Percentiles rank a stretch among this genome's conserved stretches.
Evolutionary conservation across 2,797 vertebrate species (phyloP).

Genomic region (Phylloscopus collybita): DNA sequence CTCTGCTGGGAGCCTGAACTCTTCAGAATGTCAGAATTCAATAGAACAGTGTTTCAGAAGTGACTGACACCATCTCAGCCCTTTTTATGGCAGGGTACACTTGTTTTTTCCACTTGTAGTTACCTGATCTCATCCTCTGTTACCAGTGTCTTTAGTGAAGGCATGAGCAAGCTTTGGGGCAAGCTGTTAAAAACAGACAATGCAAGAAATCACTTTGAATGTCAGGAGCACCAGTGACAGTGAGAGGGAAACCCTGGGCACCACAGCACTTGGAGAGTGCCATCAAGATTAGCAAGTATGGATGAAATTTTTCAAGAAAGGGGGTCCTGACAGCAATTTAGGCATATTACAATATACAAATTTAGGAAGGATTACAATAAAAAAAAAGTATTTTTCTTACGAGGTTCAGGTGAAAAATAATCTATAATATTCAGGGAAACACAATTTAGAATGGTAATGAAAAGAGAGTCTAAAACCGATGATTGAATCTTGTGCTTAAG

Average conservation of each 20-base stretch:
- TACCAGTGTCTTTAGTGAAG: neutral
- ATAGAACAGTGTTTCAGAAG: neutral
- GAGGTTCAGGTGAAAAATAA: neutral
- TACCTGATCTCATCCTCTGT: neutral
- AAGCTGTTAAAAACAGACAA: neutral
- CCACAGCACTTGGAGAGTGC: neutral
- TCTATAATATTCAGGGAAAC: neutral
- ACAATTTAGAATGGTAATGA: slow-evolving; percentile 31
- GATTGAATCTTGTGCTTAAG: slow-evolving; percentile 12
- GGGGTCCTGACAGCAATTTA: neutral
- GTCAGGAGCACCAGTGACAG: neutral
- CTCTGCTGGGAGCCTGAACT: neutral
- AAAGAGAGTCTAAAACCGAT: neutral
- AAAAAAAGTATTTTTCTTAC: neutral
- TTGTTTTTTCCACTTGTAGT: neutral
- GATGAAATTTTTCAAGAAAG: neutral
- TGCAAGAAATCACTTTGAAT: neutral
- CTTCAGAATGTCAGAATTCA: neutral
- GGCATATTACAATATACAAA: neutral
- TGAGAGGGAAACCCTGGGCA: neutral
- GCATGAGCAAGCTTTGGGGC: neutral
- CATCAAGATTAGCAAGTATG: neutral
- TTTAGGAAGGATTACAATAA: neutral
- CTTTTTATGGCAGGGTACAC: neutral
- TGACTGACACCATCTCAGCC: neutral